Base-by-base conservation (phyloP, 2,113 vertebrate species). In the Cacatua alba region DNA sequence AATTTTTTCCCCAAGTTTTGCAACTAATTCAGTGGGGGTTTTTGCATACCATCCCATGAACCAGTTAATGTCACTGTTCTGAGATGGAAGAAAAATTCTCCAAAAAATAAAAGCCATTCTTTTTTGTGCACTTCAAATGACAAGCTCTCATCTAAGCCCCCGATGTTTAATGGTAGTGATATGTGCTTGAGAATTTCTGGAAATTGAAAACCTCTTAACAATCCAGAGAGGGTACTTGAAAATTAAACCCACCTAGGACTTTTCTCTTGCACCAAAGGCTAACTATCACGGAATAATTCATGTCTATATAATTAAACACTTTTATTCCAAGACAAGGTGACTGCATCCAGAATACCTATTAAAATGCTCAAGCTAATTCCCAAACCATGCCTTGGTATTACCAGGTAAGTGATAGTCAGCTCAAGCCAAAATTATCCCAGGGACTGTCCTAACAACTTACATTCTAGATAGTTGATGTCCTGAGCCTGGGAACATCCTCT, bases 51-150 rank as follows among this genome's bases (percentile, higher is more conserved):
- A 20, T 28, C 4, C 10, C 8, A 35, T 46, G 46, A 35, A 59
- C 33, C 7, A 46, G 11, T 55, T 67, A 49, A 26, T 62, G 10
- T 43, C 31, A 35, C 4, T 46, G 8, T 33, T 87, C 44, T 39
- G 7, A 20, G 72, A 77, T 29, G 17, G 51, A 17, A 53, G 11
- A 82, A 76, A 86, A 62, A 37, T 2, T 46, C 10, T 62, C 3
- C 23, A 10, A 31, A 67, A 55, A 16, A 13, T 1, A 2, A 6
- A 43, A 35, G 0, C 6, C 7, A 6, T 33, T 44, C 3, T 65
- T 86, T 86, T 67, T 63, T 18, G 2, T 51, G 12, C 2, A 39
- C 7, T 87, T 86, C n/a, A 20, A 17, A 41, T 46, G 10, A 53
- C 4, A 84, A 81, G 6, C 4, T 84, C 8, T 78, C 8, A 41